phyloP scores from a whole-genome alignment of 2,113 vertebrate species.

The Callithrix jacchus region DNA sequence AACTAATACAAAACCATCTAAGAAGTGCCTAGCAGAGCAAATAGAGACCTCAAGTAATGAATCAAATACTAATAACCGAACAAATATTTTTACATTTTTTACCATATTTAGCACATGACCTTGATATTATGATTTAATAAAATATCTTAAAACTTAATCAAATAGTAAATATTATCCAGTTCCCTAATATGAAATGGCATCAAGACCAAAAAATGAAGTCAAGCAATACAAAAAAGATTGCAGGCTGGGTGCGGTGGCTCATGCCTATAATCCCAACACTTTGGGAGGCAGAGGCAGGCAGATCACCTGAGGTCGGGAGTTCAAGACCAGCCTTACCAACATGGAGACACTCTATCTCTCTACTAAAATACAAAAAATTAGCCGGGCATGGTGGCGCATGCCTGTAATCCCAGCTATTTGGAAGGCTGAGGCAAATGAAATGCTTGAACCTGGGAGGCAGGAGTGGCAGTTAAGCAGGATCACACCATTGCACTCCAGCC shows the following conservation, averaged over 20 bases:
- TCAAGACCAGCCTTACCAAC: too few species aligned
- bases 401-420: too few species aligned
- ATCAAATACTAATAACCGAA: neutral
- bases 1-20: neutral
- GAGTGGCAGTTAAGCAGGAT: too few species aligned
- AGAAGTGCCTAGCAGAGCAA: neutral
- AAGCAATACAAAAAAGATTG: neutral
- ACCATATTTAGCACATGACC: neutral
- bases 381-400: too few species aligned
- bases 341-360: too few species aligned
- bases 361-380: too few species aligned
- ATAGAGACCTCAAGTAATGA: neutral
- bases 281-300: too few species aligned
- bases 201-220: slow-evolving; percentile 16
- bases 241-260: neutral
- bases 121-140: slow-evolving; percentile 19
- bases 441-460: too few species aligned
- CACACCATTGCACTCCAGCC: too few species aligned
- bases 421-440: too few species aligned
- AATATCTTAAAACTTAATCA: neutral
- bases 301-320: too few species aligned
- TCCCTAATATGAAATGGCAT: slow-evolving; percentile 17
- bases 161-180: neutral
- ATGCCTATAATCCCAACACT: too few species aligned
- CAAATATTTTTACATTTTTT: neutral